Evolutionary conservation across 1,140 invertebrate species (phyloP), one percentile per base, ranked within the genome.

Genomic region (Ooceraea biroi): DNA sequence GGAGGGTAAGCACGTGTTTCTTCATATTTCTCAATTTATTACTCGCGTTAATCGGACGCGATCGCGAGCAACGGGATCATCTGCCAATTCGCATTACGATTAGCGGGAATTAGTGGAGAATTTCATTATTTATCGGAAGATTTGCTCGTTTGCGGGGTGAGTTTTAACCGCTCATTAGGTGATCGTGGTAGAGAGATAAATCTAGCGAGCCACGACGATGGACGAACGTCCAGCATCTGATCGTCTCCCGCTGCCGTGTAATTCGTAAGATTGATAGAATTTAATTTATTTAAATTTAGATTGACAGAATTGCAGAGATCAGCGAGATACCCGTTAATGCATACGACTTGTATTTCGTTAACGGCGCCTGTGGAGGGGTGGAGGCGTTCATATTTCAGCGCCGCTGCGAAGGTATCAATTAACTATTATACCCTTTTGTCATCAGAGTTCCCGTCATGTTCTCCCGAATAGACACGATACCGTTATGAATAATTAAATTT

Each of bases 401-500:
- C 30, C 27, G 22, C 17, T 55, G 30, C 63, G 50, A 57, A 80
- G 65, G 57, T 65, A 80, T 80, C 76, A 80, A 80, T 80, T 80
- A 80, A 80, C 76, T 69, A 80, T 80, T 71, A 80, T 69, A 80
- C 25, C 4, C 50, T 69, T 36, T 57, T 71, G 76, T 80, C 65
- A 69, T 80, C 76, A 44, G 65, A 80, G 76, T 80, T 80, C 65
- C 65, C 25, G 65, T 80, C 76, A 69, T 80, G 76, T 55, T 71
- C 65, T 7, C 30, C n/a, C 76, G 65, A 80, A 69, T 80, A 58
- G 76, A 80, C 76, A 65, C 76, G 76, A 80, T 80, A 80, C 12
- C 76, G 76, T 80, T 80, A 80, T 80, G 76, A 80, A 80, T 80
- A 80, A 80, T 80, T 80, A 80, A 80, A 80, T 80, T 80, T 80